Evolutionary conservation across 2,797 vertebrate species (phyloP).

Genomic region (Microctenopoma lineatum): DNA sequence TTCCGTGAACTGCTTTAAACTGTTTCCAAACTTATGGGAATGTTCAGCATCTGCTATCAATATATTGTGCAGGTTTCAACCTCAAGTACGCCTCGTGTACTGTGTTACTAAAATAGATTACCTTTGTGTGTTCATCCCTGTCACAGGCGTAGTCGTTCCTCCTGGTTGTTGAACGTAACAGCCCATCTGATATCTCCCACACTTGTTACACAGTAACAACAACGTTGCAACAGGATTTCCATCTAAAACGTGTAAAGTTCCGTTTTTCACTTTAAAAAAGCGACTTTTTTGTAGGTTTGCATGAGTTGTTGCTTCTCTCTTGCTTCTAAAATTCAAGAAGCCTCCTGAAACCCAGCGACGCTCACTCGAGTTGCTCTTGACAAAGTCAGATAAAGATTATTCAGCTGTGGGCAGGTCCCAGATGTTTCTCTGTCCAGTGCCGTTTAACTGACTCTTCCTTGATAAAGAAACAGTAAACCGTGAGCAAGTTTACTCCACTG

Average conservation of each 20-base stretch:
- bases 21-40: slow-evolving; percentile 3
- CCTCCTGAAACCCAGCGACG: not conserved
- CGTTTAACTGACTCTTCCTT: slow-evolving; percentile 4
- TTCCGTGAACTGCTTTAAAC: slow-evolving; percentile 8
- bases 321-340: not conserved
- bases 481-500: not conserved
- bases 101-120: not conserved
- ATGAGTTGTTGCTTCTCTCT: accelerated
- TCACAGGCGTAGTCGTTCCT: not conserved
- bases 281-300: not conserved
- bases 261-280: not conserved
- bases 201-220: too few relatives aligned
- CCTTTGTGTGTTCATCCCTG: not conserved
- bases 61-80: not conserved
- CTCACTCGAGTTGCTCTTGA: not conserved
- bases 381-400: not conserved
- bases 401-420: slow-evolving; percentile 1
- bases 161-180: too few relatives aligned
- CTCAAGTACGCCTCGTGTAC: not conserved
- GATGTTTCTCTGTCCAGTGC: not conserved
- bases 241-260: too few relatives aligned
- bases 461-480: not conserved
- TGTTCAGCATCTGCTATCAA: slow-evolving; percentile 17
- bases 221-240: too few relatives aligned
- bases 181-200: too few relatives aligned